phyloP scores from a whole-genome alignment of 1,140 invertebrate genomes.

The Campoletis sonorensis region DNA sequence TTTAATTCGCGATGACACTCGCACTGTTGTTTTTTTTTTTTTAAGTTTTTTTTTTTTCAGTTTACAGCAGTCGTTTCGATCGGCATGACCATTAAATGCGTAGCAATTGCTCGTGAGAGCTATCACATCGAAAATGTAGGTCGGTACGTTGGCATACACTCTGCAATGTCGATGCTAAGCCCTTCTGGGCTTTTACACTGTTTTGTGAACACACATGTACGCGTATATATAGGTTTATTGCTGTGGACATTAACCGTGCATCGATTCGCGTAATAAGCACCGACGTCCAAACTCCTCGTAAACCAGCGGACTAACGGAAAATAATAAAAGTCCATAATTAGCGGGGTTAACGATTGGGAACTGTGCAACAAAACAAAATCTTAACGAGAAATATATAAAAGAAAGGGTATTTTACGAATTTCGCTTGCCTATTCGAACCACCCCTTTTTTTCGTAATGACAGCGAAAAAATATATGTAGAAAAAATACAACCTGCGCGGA shows the following conservation, averaged over 20 bases:
- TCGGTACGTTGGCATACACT: background rate
- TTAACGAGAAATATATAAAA: constrained; percentile 22
- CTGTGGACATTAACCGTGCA: constrained; percentile 21
- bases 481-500: background rate
- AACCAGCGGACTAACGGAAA: constrained; percentile 7
- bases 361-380: background rate
- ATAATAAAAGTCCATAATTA: constrained; percentile 35
- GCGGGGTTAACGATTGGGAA: constrained; percentile 13
- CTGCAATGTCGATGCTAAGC: background rate
- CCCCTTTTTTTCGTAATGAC: background rate
- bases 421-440: background rate
- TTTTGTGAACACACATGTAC: background rate
- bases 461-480: background rate
- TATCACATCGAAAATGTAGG: constrained; percentile 5
- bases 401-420: constrained; percentile 18
- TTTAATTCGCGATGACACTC: background rate
- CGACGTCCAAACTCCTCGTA: constrained; percentile 25
- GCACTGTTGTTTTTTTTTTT: background rate
- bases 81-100: background rate
- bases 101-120: constrained; percentile 15
- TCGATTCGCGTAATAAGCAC: constrained; percentile 30
- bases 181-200: constrained; percentile 3
- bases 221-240: background rate
- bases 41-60: constrained; percentile 9
- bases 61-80: constrained; percentile 5